Percentiles rank a stretch among this genome's conserved stretches.
These are phyloP conservation scores for Philereme vetulata DNA, from an alignment of 2,888 invertebrate species.

Conservation along the genomic window DNA sequence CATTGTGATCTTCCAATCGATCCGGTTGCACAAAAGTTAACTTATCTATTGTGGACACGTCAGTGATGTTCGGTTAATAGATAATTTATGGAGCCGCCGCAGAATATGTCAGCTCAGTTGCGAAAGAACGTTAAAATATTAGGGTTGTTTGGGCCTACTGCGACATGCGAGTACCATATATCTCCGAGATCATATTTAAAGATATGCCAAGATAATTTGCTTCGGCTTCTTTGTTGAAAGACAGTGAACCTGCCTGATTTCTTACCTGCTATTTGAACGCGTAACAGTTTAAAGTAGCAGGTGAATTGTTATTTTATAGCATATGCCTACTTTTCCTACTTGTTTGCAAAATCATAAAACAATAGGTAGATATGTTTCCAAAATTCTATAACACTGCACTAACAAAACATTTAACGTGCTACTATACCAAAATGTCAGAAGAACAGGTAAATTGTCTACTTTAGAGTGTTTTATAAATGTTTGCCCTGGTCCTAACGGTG, in stretches of 20 bases:
- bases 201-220: slow-evolving; percentile 68
- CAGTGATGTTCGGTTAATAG: slow-evolving; percentile 79
- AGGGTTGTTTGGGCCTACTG: slow-evolving; percentile 67
- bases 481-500: slow-evolving; percentile 16
- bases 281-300: slow-evolving; percentile 2
- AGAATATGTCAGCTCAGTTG: slow-evolving; percentile 58
- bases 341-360: too few species aligned
- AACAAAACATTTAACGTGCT: slow-evolving; percentile 9
- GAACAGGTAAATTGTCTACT: slow-evolving; percentile 14
- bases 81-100: slow-evolving; percentile 78
- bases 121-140: slow-evolving; percentile 70
- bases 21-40: slow-evolving; percentile 79
- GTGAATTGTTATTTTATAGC: too few species aligned
- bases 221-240: slow-evolving; percentile 52
- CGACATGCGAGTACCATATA: slow-evolving; percentile 48
- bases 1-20: slow-evolving; percentile 60
- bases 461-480: slow-evolving; percentile 7
- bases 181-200: slow-evolving; percentile 57
- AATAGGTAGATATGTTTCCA: too few species aligned
- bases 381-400: too few species aligned
- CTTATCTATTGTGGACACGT: slow-evolving; percentile 74
- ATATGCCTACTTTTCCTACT: too few species aligned
- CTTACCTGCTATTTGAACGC: slow-evolving; percentile 24
- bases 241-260: slow-evolving; percentile 29
- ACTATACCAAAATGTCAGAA: slow-evolving; percentile 11